Evolutionary conservation across 2,797 vertebrate genomes (phyloP), one percentile per base, ranked within the genome.

Genomic region (Lateolabrax maculatus): DNA sequence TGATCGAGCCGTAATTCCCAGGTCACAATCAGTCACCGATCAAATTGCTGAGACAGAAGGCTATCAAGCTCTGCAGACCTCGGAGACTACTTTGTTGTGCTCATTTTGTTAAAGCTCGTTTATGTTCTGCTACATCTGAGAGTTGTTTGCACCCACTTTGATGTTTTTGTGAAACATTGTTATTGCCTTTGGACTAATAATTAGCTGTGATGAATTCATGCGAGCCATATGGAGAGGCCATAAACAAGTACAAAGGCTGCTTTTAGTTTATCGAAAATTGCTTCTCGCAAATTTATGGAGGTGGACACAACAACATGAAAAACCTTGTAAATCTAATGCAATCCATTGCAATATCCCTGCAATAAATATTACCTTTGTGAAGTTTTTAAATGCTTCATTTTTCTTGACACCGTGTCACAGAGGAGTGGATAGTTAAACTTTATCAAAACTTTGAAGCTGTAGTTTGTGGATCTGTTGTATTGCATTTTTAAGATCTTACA

Each of bases 171-270:
- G 81, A 88, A 90, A 84, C 69, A 67, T 16, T 84, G 71, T 87
- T 90, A 85, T 91, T 89, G 89, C 89, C 87, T 90, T 90, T 87
- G 84, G 89, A 90, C 87, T 87, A 87, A 91, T 92, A 92, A 93
- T 93, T 87, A 93, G 79, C 80, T 87, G 62, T 57, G 62, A 75
- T 71, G 64, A 84, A 91, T 87, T 89, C 76, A 70, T 70, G 65
- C 73, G 6, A 67, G 78, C 78, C 82, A 83, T 85, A 87, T 75
- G 79, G 79, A 84, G 86, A 79, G 70, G 71, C 81, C 82, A 78
- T 85, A 84, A 90, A 89, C 70, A 84, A 92, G 85, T 84, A 90
- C 87, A 93, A 92, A 92, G 87, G 51, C 77, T 81, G 82, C 69
- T 36, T 84, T 84, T 65, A 84, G 75, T 88, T 84, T 66, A 89